Evolutionary conservation across 2,113 vertebrate genomes (phyloP).

Genomic region (Marmota flaviventris): DNA sequence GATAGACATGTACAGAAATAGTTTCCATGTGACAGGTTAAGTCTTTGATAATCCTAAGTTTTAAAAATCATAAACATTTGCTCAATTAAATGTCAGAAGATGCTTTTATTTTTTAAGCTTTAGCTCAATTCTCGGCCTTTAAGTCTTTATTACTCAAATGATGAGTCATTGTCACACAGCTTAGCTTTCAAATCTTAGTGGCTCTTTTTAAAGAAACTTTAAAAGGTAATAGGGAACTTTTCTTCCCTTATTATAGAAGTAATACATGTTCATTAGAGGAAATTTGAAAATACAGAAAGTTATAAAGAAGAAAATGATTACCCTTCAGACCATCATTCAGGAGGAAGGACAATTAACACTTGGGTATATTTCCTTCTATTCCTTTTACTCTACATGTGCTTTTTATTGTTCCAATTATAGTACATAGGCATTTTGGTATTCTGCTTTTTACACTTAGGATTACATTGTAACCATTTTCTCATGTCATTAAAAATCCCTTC

Average conservation of each 20-base stretch:
- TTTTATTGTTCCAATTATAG: slow-evolving; percentile 61
- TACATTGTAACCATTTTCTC: slow-evolving; percentile 45
- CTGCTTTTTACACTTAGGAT: slow-evolving; percentile 60
- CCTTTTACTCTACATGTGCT: not conserved
- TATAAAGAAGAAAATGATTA: slow-evolving; percentile 55
- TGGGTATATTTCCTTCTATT: slow-evolving; percentile 56
- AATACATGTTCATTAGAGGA: slow-evolving; percentile 36
- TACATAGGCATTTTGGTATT: not conserved
- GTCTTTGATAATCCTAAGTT: not conserved
- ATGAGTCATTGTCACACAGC: slow-evolving; percentile 9
- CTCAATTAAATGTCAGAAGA: not conserved
- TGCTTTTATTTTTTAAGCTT: not conserved
- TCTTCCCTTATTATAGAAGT: not conserved
- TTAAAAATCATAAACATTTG: slow-evolving; percentile 31
- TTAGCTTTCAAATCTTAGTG: slow-evolving; percentile 51
- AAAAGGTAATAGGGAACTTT: not conserved
- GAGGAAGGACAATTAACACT: slow-evolving; percentile 24
- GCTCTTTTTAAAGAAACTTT: not conserved
- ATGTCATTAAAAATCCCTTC: slow-evolving; percentile 58
- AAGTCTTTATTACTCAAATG: slow-evolving; percentile 28
- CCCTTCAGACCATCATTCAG: not conserved
- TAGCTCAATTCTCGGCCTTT: slow-evolving; percentile 12
- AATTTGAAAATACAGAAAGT: slow-evolving; percentile 22
- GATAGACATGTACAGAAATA: not conserved
- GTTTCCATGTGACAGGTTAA: not conserved